phyloP scores from a whole-genome alignment of 2,113 vertebrate species.

The Prolemur simus region DNA sequence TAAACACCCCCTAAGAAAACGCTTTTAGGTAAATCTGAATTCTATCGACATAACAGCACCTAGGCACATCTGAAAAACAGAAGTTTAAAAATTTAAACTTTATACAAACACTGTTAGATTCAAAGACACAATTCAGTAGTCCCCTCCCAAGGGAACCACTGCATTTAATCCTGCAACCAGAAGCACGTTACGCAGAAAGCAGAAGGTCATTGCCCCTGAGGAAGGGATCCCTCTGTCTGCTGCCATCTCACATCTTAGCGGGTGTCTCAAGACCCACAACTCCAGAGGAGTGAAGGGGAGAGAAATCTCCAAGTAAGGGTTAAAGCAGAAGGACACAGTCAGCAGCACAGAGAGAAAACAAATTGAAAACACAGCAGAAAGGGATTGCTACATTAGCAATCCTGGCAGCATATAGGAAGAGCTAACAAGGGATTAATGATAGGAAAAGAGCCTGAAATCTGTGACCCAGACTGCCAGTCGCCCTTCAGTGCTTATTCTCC shows the following conservation, averaged over 20 bases:
- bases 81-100: not conserved
- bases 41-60: not conserved
- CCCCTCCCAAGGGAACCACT: not conserved
- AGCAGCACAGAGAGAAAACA: slow-evolving; percentile 49
- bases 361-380: slow-evolving; percentile 64
- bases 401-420: not conserved
- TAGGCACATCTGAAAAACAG: not conserved
- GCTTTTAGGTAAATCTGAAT: not conserved
- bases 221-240: not conserved
- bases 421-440: not conserved
- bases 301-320: slow-evolving; percentile 15
- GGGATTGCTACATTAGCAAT: not conserved
- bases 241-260: not conserved
- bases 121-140: not conserved
- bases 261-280: not conserved
- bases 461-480: not conserved
- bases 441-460: slow-evolving; percentile 20
- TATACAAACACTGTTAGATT: not conserved
- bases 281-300: not conserved
- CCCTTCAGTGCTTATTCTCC: not conserved
- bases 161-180: not conserved
- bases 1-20: not conserved
- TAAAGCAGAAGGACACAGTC: slow-evolving; percentile 40
- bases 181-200: not conserved
- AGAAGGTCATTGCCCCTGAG: not conserved